Evolutionary conservation across 2,113 vertebrate species (phyloP).

Genomic region (Poeciliopsis retropinna): DNA sequence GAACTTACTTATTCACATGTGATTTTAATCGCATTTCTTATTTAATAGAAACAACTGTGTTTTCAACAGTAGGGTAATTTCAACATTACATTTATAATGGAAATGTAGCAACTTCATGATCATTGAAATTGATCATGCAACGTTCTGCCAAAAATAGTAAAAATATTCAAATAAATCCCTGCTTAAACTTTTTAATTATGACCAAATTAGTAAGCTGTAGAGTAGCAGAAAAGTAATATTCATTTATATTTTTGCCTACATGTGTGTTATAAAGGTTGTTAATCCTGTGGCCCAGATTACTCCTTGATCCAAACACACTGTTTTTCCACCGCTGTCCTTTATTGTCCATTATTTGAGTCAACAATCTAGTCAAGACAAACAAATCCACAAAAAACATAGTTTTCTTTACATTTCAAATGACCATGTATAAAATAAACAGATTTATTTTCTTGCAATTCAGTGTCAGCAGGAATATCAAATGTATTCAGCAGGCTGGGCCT

Average conservation of each 20-base stretch:
- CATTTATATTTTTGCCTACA: not conserved
- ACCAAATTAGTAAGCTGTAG: not conserved
- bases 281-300: not conserved
- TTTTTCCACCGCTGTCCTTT: not conserved
- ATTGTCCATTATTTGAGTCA: constrained; percentile 18
- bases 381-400: constrained; percentile 41
- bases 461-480: constrained; percentile 35
- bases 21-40: too few species aligned
- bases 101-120: too few species aligned
- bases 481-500: constrained; percentile 33
- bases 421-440: constrained; percentile 45
- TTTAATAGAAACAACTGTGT: too few species aligned
- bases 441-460: constrained; percentile 50
- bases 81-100: too few species aligned
- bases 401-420: constrained; percentile 38
- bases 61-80: too few species aligned
- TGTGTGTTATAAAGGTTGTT: not conserved
- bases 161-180: too few species aligned
- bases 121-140: too few species aligned
- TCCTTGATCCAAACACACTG: not conserved
- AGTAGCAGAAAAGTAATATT: not conserved
- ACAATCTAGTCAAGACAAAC: constrained; percentile 27
- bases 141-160: too few species aligned
- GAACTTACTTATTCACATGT: too few species aligned
- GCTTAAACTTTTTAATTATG: not conserved